A percentile compares a stretch with the other conserved stretches of the same genome.
These are phyloP conservation scores for Notolepis coatsorum DNA, from an alignment of 2,797 vertebrate genomes.

Conservation along the genomic window DNA sequence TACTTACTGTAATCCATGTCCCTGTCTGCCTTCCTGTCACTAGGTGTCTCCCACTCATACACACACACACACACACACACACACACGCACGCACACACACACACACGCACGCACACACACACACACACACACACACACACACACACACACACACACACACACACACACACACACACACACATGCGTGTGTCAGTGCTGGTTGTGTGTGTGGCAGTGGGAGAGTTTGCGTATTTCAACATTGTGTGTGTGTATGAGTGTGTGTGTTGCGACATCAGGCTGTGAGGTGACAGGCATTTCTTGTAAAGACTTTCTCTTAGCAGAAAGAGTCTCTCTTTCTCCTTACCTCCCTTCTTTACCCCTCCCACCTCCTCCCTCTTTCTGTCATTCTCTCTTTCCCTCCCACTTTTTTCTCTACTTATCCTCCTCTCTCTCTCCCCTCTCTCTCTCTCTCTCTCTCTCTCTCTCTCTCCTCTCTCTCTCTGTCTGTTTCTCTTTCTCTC, in stretches of 20 bases:
- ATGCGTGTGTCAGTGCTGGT: conserved; percentile 1
- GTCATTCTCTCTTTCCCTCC: not conserved
- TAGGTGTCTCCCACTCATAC: no score
- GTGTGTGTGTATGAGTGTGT: conserved; percentile 1
- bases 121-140: no score
- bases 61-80: no score
- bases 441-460: not conserved
- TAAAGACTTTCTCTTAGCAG: conserved; percentile 64
- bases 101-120: no score
- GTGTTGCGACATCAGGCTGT: conserved; percentile 57
- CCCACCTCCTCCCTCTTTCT: conserved; percentile 11
- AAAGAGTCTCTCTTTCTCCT: conserved; percentile 46
- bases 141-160: no score
- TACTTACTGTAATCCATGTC: no score
- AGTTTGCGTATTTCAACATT: conserved; percentile 13
- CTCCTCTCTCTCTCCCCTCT: not conserved
- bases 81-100: no score
- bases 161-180: no score
- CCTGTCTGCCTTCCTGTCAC: no score
- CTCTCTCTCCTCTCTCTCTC: not conserved
- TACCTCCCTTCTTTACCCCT: no score
- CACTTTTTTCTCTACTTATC: not conserved
- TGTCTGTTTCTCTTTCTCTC: not conserved
- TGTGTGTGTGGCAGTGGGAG: not conserved
- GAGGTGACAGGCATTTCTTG: conserved; percentile 62